These are phyloP conservation scores for Eucidaris tribuloides DNA, from an alignment of 35 echinoderm and acorn worm species.

Conservation along the genomic window DNA sequence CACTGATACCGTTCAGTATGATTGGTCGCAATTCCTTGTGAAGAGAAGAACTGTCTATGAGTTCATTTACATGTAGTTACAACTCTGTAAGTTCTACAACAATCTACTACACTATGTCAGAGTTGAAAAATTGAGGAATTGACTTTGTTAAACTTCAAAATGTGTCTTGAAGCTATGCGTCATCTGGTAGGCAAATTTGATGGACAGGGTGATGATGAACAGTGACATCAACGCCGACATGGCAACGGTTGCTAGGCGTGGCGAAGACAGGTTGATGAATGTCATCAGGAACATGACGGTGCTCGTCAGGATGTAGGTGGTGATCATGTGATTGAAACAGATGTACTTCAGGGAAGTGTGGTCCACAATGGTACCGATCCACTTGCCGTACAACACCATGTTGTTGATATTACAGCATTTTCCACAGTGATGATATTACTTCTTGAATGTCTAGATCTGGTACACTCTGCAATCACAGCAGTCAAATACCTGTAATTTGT, in stretches of 20 bases:
- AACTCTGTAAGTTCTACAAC: too few relatives aligned
- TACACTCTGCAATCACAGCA: too few relatives aligned
- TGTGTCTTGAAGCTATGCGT: constrained; percentile 88
- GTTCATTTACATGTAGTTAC: too few relatives aligned
- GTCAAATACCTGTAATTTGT: too few relatives aligned
- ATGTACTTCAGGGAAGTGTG: constrained; percentile 86
- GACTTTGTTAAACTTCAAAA: constrained; percentile 72
- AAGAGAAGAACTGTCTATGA: too few relatives aligned
- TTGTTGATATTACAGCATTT: constrained; percentile 29
- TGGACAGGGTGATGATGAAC: constrained; percentile 83
- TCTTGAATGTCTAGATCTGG: too few relatives aligned
- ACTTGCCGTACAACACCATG: constrained; percentile 78
- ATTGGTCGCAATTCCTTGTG: too few relatives aligned
- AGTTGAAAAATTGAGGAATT: too few relatives aligned
- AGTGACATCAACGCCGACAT: constrained; percentile 85
- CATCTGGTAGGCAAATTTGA: constrained; percentile 91
- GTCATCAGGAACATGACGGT: constrained; percentile 84
- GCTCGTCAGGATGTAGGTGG: constrained; percentile 86
- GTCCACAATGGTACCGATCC: constrained; percentile 88
- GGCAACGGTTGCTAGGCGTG: constrained; percentile 65
- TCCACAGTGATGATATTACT: too few relatives aligned
- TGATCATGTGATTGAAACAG: constrained; percentile 98
- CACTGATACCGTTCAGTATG: too few relatives aligned
- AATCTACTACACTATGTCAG: too few relatives aligned
- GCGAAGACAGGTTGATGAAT: constrained; percentile 70